Base-by-base conservation (phyloP, 2,797 vertebrate species). In the Falco rusticolus region DNA sequence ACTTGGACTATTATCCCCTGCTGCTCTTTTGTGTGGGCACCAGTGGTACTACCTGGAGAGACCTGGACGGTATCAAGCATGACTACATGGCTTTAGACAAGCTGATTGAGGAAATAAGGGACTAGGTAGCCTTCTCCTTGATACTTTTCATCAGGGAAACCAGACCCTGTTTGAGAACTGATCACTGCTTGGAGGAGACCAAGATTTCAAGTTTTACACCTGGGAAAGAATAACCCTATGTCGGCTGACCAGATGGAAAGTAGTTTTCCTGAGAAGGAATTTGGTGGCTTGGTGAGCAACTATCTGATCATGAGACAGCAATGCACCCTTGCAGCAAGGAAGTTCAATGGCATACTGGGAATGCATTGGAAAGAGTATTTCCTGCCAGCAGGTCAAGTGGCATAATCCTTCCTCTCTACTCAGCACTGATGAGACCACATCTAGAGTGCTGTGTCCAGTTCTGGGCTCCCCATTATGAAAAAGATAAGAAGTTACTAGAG, bases 241-340 rank as follows among this genome's bases (percentile, higher is more conserved):
- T 68, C 6, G n/a, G 7, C 0, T 1, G 31, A 50, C 1, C 22
- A 45, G 12, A 25, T 1, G 5, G 18, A 19, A 80, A 51, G 37
- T 18, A 68, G 5, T 5, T 76, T 92, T 85, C 51, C 39, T 54
- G 29, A 64, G 43, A 71, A 45, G 16, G 41, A 56, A 18, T 79
- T 39, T 33, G 11, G 2, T 51, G 28, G 7, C 25, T 54, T 80
- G 11, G 28, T 33, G 34, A 25, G 45, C 22, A n/a, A 17, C 9
- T 70, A 24, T 13, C 16, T 77, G 34, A 50, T 6, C 29, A 34
- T 0, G 4, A n/a, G 41, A 56, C 6, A 28, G 14, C 29, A 91
- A 56, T 39, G 6, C 7, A 64, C 8, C 7, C 12, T 80, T 19
- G 16, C 8, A 86, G 9, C 13, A 51, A 84, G 45, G 8, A 31